Evolutionary conservation across 2,113 vertebrate genomes (phyloP).

Genomic region (Scortum barcoo): DNA sequence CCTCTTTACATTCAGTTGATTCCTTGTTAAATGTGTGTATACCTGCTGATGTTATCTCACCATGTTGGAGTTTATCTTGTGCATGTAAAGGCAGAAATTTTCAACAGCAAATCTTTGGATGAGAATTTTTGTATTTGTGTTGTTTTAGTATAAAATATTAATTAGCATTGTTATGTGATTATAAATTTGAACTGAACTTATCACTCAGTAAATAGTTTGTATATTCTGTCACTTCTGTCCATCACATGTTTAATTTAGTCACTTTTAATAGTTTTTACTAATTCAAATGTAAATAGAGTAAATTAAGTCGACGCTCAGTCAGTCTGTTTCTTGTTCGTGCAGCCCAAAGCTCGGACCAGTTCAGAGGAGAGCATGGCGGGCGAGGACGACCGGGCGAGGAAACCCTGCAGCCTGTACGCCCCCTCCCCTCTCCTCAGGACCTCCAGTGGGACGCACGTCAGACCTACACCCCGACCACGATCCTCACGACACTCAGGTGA

Average conservation of each 20-base stretch:
- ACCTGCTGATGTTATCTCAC: background rate
- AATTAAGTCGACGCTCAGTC: background rate
- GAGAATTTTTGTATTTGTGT: background rate
- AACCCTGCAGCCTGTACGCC: conserved; percentile 39
- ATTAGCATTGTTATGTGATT: too few species aligned
- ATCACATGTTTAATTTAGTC: background rate
- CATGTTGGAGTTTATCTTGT: too few species aligned
- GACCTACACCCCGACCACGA: conserved; percentile 60
- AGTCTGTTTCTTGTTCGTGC: conserved; percentile 1
- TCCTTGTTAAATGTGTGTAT: background rate
- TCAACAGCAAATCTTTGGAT: background rate
- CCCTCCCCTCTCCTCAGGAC: conserved; percentile 84
- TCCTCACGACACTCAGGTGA: conserved; percentile 85
- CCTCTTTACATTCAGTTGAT: background rate
- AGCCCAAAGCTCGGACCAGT: conserved; percentile 86
- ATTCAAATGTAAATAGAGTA: background rate
- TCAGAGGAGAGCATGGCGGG: conserved; percentile 82
- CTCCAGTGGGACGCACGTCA: conserved; percentile 85
- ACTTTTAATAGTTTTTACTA: too few species aligned
- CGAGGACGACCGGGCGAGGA: conserved; percentile 69
- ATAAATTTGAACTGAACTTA: background rate
- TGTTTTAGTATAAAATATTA: background rate
- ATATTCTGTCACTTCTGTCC: too few species aligned
- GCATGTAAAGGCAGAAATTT: background rate
- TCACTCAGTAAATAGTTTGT: too few species aligned